Evolutionary conservation across 1,140 invertebrate genomes (phyloP).

Genomic region (Meloidogyne floridensis): DNA sequence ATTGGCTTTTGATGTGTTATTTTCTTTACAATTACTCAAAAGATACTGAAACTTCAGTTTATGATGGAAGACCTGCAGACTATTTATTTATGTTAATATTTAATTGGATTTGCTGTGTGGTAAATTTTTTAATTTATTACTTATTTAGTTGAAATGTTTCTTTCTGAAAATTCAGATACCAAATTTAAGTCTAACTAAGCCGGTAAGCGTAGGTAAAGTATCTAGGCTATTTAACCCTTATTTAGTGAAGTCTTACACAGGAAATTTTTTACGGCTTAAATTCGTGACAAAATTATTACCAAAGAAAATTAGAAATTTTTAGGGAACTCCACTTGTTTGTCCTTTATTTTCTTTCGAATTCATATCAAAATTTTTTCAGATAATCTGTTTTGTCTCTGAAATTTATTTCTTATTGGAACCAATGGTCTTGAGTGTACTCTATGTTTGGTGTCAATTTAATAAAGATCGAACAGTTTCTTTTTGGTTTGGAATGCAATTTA

Average conservation of each 20-base stretch:
- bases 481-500: slow-evolving; percentile 97
- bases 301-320: too few relatives aligned
- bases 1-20: slow-evolving; percentile 95
- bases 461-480: slow-evolving; percentile 92
- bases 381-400: slow-evolving; percentile 56
- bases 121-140: slow-evolving; percentile 64
- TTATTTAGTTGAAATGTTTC: neutral
- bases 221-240: too few relatives aligned
- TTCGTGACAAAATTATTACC: too few relatives aligned
- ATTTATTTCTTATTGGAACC: slow-evolving; percentile 87
- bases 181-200: too few relatives aligned
- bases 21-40: slow-evolving; percentile 94
- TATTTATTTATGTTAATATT: slow-evolving; percentile 92
- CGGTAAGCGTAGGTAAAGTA: too few relatives aligned
- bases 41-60: slow-evolving; percentile 83
- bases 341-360: neutral
- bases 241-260: too few relatives aligned
- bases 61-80: slow-evolving; percentile 86
- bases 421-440: slow-evolving; percentile 85
- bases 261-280: too few relatives aligned
- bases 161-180: too few relatives aligned
- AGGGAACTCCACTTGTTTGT: too few relatives aligned
- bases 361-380: slow-evolving; percentile 46
- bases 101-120: slow-evolving; percentile 80
- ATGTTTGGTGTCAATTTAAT: slow-evolving; percentile 82